Conservation (phyloP, 2,797 vertebrate genomes). For the Threskiornis aethiopicus region DNA sequence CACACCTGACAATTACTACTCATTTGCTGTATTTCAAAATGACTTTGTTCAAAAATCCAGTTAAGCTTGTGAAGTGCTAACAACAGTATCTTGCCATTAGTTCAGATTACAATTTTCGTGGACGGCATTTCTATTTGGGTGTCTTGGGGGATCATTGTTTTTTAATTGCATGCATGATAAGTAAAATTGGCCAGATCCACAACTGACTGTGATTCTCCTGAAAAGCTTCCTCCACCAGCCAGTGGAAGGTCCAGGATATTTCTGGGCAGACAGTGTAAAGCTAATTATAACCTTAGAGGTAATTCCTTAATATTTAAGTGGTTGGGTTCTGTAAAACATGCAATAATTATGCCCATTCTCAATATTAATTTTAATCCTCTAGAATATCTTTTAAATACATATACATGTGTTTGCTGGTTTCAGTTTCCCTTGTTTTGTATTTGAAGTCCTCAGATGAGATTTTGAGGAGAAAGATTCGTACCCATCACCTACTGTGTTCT, state of each 20-base stretch:
- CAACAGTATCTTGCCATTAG: neutral
- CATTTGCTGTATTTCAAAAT: neutral
- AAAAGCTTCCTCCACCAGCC: neutral
- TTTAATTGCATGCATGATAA: neutral
- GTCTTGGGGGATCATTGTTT: neutral
- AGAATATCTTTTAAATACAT: neutral
- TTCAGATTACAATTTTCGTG: neutral
- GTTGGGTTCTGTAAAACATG: neutral
- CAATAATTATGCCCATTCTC: neutral
- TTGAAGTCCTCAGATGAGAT: neutral
- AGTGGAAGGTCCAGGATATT: neutral
- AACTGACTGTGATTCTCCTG: neutral
- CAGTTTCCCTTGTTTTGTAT: neutral
- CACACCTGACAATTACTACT: constrained; percentile 44
- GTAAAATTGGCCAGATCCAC: neutral
- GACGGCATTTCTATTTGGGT: neutral
- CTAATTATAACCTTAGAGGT: neutral
- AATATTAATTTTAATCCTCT: neutral
- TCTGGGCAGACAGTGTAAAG: neutral
- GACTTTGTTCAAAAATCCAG: neutral
- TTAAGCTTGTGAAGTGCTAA: neutral
- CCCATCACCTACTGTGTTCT: neutral
- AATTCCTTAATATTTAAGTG: neutral
- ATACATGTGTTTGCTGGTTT: neutral
- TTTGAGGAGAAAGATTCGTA: neutral